These are phyloP conservation scores for Cebus imitator DNA, from an alignment of 2,113 vertebrate species.

Conservation along the genomic window DNA sequence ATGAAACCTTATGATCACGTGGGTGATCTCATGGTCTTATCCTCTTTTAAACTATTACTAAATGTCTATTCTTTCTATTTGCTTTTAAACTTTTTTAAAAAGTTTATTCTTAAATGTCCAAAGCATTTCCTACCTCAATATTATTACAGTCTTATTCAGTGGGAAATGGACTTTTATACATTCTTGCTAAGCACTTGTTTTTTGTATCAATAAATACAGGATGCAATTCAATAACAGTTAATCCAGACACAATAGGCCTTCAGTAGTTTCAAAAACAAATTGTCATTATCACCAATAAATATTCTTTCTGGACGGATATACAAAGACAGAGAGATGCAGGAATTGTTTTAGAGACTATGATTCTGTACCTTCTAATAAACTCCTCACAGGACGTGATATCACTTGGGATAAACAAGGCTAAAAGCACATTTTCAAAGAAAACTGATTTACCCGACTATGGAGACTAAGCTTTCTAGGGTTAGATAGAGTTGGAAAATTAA, in stretches of 20 bases:
- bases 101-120: too few species aligned
- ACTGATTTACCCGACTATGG: fast-evolving
- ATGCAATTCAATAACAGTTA: neutral
- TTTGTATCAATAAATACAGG: neutral
- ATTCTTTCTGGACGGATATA: neutral
- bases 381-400: fast-evolving
- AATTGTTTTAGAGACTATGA: neutral
- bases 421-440: neutral
- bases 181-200: neutral
- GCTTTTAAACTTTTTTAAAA: too few species aligned
- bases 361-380: neutral
- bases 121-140: neutral
- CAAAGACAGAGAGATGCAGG: neutral
- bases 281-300: neutral
- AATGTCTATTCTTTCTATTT: neutral
- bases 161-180: neutral
- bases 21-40: neutral
- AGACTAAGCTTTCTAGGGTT: neutral
- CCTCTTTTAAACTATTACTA: neutral
- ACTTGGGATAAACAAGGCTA: neutral
- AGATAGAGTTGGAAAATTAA: too few species aligned
- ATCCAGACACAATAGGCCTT: neutral
- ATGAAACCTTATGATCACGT: fast-evolving
- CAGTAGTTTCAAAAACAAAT: neutral
- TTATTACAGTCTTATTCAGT: neutral